A percentile compares a stretch with the other conserved stretches of the same genome.
These are phyloP conservation scores for Diachasmimorpha longicaudata DNA, from an alignment of 1,140 invertebrate genomes.

Conservation along the genomic window DNA sequence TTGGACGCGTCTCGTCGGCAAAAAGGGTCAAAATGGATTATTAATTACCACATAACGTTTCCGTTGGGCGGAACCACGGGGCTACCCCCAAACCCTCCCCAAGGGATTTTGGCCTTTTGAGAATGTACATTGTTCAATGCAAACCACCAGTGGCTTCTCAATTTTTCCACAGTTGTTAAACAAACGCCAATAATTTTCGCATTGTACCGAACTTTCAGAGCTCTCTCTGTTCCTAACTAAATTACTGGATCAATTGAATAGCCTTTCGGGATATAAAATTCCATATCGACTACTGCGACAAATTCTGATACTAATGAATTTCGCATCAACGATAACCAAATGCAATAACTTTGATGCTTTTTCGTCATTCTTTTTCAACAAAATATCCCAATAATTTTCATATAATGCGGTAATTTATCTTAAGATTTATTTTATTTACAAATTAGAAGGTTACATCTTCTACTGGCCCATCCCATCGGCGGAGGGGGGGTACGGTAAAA, in stretches of 20 bases:
- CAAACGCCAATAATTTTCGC: neutral
- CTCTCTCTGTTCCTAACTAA: neutral
- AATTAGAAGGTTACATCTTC: too few relatives aligned
- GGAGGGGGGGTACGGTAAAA: too few relatives aligned
- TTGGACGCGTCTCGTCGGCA: slow-evolving; percentile 36
- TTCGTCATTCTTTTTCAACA: too few relatives aligned
- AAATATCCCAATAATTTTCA: too few relatives aligned
- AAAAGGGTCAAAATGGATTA: slow-evolving; percentile 52
- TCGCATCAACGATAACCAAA: too few relatives aligned
- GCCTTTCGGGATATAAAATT: neutral
- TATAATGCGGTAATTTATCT: too few relatives aligned
- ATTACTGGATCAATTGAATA: neutral
- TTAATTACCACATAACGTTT: slow-evolving; percentile 53
- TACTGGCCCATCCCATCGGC: too few relatives aligned
- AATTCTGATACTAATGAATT: too few relatives aligned
- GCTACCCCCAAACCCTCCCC: neutral
- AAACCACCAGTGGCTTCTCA: neutral
- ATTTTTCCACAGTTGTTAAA: neutral
- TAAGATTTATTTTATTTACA: too few relatives aligned
- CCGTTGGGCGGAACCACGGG: slow-evolving; percentile 8
- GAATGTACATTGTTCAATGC: neutral
- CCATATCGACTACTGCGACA: too few relatives aligned
- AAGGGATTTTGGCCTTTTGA: neutral
- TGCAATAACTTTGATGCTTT: too few relatives aligned
- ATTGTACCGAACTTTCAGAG: too few relatives aligned